A percentile compares a stretch with the other conserved stretches of the same genome.
Evolutionary conservation across 2,888 invertebrate species (phyloP).

Genomic region (Drosophila aldrichi): DNA sequence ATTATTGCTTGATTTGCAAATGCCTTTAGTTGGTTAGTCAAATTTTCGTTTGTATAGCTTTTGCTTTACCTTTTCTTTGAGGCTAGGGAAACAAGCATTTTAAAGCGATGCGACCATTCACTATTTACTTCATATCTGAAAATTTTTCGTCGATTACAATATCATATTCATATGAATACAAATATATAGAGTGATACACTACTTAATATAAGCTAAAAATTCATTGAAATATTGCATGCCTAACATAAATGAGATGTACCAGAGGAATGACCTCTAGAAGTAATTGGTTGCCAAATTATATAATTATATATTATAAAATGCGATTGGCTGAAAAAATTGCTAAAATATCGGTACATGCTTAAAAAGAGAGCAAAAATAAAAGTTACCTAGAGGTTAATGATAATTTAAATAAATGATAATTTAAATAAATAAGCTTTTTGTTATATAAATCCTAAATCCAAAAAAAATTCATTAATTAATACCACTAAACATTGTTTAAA

Average conservation of each 20-base stretch:
- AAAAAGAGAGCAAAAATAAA: too few relatives aligned
- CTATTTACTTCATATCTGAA: conserved; percentile 44
- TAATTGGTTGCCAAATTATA: not conserved
- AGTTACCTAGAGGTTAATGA: too few relatives aligned
- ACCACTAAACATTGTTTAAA: too few relatives aligned
- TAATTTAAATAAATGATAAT: too few relatives aligned
- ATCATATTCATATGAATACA: conserved; percentile 20
- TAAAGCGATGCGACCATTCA: conserved; percentile 40
- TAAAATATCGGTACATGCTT: too few relatives aligned
- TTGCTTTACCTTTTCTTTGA: conserved; percentile 52
- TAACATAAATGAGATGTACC: not conserved
- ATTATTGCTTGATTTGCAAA: not conserved
- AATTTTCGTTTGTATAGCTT: conserved; percentile 6
- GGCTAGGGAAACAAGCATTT: conserved; percentile 39
- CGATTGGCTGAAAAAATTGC: too few relatives aligned
- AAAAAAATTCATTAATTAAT: too few relatives aligned
- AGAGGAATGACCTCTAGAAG: not conserved
- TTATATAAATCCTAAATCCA: too few relatives aligned
- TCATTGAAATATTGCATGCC: not conserved
- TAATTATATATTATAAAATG: too few relatives aligned
- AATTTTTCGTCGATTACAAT: conserved; percentile 33
- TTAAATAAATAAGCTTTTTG: too few relatives aligned
- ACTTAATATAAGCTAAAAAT: not conserved
- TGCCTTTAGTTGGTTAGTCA: not conserved
- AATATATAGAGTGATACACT: conserved; percentile 10